These are phyloP conservation scores for Sarotherodon lohbergeri DNA, from an alignment of 2,113 vertebrate species.

Conservation along the genomic window DNA sequence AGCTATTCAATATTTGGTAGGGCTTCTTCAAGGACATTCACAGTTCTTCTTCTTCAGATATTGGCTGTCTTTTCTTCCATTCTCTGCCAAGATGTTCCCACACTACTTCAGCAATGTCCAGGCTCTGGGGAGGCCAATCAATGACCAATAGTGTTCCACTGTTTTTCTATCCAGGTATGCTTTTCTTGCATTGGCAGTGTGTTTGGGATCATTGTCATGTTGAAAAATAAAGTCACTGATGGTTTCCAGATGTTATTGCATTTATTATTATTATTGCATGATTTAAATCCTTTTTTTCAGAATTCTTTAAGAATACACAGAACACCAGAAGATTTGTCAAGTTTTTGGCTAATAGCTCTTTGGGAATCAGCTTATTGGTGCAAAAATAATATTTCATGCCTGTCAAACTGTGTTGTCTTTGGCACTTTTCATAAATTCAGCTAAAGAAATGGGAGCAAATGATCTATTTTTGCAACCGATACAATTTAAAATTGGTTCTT, in stretches of 20 bases:
- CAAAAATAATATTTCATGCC: not conserved
- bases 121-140: not conserved
- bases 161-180: not conserved
- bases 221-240: not conserved
- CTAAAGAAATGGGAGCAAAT: not conserved
- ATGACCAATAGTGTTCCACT: not conserved
- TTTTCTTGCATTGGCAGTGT: not conserved
- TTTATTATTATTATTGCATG: not conserved
- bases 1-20: not conserved
- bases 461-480: not conserved
- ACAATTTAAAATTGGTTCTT: not conserved
- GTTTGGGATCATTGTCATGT: not conserved
- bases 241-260: not conserved
- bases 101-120: not conserved
- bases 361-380: not conserved
- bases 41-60: not conserved
- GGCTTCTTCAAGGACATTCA: not conserved
- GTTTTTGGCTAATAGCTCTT: not conserved
- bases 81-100: not conserved
- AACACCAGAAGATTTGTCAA: not conserved
- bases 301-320: not conserved
- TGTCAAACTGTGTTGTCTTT: not conserved
- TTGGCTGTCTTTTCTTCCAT: not conserved
- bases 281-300: not conserved
- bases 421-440: not conserved